Evolutionary conservation across 2,888 invertebrate genomes (phyloP).

Genomic region (Eledona agricola): DNA sequence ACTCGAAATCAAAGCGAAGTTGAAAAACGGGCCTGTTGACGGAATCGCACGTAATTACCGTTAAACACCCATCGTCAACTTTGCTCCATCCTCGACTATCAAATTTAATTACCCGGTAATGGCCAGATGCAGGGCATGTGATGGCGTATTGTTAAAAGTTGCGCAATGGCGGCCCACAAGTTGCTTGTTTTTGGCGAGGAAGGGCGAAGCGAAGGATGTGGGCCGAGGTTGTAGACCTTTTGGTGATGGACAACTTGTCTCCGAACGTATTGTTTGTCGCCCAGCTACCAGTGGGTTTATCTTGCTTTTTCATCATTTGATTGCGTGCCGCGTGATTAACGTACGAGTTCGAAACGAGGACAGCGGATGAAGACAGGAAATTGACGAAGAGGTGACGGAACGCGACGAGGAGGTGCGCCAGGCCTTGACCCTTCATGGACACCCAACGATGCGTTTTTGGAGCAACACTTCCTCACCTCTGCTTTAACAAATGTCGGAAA

Average conservation of each 20-base stretch:
- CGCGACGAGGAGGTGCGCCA: conserved; percentile 4
- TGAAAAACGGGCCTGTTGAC: too few relatives aligned
- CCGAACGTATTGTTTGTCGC: conserved; percentile 11
- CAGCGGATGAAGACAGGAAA: conserved; percentile 12
- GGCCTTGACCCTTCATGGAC: conserved; percentile 11
- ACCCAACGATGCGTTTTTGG: conserved; percentile 5
- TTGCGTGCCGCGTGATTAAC: conserved; percentile 15
- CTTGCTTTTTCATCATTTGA: conserved; percentile 13
- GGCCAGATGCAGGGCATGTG: conserved; percentile 12
- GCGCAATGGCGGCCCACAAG: conserved; percentile 3
- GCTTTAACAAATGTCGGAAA: too few relatives aligned
- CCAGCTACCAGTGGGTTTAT: conserved; percentile 7
- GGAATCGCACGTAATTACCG: too few relatives aligned
- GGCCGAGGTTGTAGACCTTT: conserved; percentile 24
- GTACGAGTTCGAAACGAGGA: conserved; percentile 3
- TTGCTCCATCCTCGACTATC: not conserved
- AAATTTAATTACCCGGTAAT: conserved; percentile 6
- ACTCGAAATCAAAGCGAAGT: too few relatives aligned
- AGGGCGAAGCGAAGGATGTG: conserved; percentile 14
- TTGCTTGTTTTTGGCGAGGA: conserved; percentile 15
- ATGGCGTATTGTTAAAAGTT: conserved; percentile 2
- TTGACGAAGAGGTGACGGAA: conserved; percentile 2
- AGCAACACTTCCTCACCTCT: conserved; percentile 8
- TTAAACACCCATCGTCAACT: not conserved
- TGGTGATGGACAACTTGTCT: conserved; percentile 12